Evolutionary conservation across 2,888 invertebrate genomes (phyloP), one percentile per base, ranked within the genome.

Genomic region (Eupithecia vulgata): DNA sequence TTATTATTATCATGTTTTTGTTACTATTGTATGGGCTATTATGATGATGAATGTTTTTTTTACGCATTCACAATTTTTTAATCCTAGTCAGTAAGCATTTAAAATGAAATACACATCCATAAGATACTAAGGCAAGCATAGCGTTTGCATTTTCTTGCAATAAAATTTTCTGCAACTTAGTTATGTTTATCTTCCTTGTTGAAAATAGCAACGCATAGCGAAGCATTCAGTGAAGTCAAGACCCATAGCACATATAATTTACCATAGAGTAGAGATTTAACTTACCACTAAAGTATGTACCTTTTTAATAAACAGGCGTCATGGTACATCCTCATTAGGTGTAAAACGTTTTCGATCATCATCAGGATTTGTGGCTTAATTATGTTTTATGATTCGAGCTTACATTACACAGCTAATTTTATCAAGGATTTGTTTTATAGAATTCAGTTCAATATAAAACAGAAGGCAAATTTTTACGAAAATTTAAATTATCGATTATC

Each of bases 291-390:
- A 67, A 64, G 40, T 65, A 30, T 30, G 30, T 30, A 65, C 21
- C 21, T 65, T 66, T 72, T 57, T 75, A 75, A 72, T 71, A 72
- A 70, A 72, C 70, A 72, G 75, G 74, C 76, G 76, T 74, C 74
- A 73, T 89, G 77, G 84, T 82, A 88, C 87, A 92, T 92, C 92
- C 93, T 91, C 84, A 81, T 78, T 72, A 87, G 82, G 85, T 89
- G 90, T 89, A 91, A 91, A 66, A 68, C 61, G 17, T 30, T 61
- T 48, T 57, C 13, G 57, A 25, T 57, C 57, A 57, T 57, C 25
- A 25, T 25, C 13, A 5, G 25, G 1, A 13, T 57, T 57, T 21
- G 57, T 12, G 21, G 21, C 12, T 52, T 12, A 52, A 52, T 21
- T 52, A 52, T 52, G 21, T 21, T 52, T 21, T 52, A 0, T 52